Percentiles rank a stretch among this genome's conserved stretches.
Evolutionary conservation across 2,797 vertebrate genomes (phyloP).

Genomic region (Gymnodraco acuticeps): DNA sequence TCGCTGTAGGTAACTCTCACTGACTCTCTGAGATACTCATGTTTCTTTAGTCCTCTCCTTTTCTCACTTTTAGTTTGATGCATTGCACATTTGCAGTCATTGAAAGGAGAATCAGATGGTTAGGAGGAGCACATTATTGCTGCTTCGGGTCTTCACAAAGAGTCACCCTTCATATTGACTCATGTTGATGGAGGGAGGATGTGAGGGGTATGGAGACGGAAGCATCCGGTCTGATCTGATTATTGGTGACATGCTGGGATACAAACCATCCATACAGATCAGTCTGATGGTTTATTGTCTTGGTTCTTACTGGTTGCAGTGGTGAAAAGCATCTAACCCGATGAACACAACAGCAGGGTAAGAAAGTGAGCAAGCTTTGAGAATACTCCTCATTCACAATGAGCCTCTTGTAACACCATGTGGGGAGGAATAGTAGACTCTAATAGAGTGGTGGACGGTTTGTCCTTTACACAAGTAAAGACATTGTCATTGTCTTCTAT

Average conservation of each 20-base stretch:
- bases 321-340: no score
- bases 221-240: conserved; percentile 5
- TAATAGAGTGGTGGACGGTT: no score
- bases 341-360: no score
- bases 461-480: no score
- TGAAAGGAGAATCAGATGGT: not conserved
- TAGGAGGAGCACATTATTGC: not conserved
- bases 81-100: not conserved
- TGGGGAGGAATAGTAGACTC: no score
- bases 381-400: no score
- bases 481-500: no score
- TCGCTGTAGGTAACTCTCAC: conserved; percentile 11
- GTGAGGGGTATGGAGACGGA: not conserved
- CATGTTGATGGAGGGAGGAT: not conserved
- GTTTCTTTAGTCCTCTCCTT: not conserved
- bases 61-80: not conserved
- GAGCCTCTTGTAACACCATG: no score
- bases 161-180: not conserved
- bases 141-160: not conserved
- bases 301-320: not conserved
- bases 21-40: not conserved
- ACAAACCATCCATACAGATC: not conserved
- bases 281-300: not conserved
- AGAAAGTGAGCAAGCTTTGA: no score
- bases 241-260: not conserved